Percentiles rank a stretch among this genome's conserved stretches.
Conservation (phyloP, 1,140 invertebrate species). For the Odontomachus brunneus region DNA sequence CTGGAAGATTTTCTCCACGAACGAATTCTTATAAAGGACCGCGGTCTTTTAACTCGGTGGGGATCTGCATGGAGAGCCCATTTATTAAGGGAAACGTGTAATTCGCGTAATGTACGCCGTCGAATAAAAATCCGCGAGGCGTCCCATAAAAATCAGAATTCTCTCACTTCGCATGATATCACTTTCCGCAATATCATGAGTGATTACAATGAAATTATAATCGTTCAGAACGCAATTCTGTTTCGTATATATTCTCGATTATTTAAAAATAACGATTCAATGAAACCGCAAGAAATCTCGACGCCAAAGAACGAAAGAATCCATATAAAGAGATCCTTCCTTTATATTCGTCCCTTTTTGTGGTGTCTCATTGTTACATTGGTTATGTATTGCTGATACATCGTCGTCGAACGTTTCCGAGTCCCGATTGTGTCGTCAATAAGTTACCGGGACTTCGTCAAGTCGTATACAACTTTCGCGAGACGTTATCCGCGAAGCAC, state of each 20-base stretch:
- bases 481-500: conserved; percentile 1
- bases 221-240: too few species aligned
- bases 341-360: neutral
- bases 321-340: neutral
- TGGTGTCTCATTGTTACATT: neutral
- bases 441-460: conserved; percentile 32
- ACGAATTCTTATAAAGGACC: conserved; percentile 26
- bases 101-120: neutral
- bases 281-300: too few species aligned
- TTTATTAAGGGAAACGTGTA: conserved; percentile 22
- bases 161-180: neutral
- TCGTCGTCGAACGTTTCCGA: neutral
- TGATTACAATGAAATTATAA: neutral
- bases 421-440: conserved; percentile 37
- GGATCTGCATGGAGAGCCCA: neutral
- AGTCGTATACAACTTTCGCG: conserved; percentile 24
- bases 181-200: neutral
- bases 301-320: neutral
- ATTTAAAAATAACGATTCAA: too few species aligned
- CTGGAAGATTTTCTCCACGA: conserved; percentile 26
- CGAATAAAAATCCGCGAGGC: neutral
- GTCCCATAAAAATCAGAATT: neutral
- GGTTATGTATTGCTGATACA: neutral
- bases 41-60: neutral
- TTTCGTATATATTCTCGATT: too few species aligned